Evolutionary conservation across 2,888 invertebrate genomes (phyloP).

Genomic region (Eilema griseolum): DNA sequence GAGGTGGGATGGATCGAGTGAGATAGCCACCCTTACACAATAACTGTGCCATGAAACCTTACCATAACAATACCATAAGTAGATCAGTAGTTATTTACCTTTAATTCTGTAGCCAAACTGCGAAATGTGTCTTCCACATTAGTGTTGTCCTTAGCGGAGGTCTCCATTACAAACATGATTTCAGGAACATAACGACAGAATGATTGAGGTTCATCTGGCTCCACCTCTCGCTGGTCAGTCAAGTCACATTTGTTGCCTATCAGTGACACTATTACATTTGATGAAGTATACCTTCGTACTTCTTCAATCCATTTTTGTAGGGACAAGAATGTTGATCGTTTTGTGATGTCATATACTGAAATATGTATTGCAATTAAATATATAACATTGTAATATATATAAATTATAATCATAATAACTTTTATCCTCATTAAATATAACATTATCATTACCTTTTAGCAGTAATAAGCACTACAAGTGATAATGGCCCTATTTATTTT

Average conservation of each 20-base stretch:
- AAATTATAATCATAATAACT: conserved; percentile 1
- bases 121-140: conserved; percentile 96
- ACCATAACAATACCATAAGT: too few relatives aligned
- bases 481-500: not conserved
- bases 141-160: conserved; percentile 96
- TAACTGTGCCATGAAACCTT: too few relatives aligned
- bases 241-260: conserved; percentile 98
- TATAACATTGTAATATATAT: not conserved
- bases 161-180: conserved; percentile 94
- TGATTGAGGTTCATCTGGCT: conserved; percentile 94
- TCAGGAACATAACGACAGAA: conserved; percentile 95
- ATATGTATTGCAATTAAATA: conserved; percentile 13
- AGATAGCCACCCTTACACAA: too few relatives aligned
- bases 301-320: conserved; percentile 98
- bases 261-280: conserved; percentile 95
- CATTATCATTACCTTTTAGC: not conserved
- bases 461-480: not conserved
- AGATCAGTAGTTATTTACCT: conserved; percentile 75
- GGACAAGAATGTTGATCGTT: conserved; percentile 95
- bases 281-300: conserved; percentile 96
- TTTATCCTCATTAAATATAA: conserved; percentile 4
- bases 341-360: conserved; percentile 97
- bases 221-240: conserved; percentile 93
- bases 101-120: conserved; percentile 94
- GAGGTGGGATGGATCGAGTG: too few relatives aligned